A percentile compares a stretch with the other conserved stretches of the same genome.
Evolutionary conservation across 2,113 vertebrate species (phyloP).

Genomic region (Stegostoma tigrinum): DNA sequence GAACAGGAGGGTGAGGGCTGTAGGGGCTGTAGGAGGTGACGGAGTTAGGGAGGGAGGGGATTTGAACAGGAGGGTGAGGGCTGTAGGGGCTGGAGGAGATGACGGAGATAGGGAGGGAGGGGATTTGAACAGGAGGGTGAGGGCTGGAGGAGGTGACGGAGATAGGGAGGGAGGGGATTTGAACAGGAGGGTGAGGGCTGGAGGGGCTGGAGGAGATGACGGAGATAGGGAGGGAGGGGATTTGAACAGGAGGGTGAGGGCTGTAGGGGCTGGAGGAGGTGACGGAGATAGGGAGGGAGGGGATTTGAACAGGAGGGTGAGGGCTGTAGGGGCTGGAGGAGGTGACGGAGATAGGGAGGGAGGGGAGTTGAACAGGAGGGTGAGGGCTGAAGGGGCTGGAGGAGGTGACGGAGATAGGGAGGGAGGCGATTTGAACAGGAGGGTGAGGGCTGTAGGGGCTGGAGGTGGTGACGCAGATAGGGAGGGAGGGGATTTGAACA

Average conservation of each 20-base stretch:
- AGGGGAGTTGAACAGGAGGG: background rate
- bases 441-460: background rate
- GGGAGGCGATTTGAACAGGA: background rate
- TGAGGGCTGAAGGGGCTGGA: background rate
- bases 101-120: background rate
- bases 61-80: background rate
- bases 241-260: background rate
- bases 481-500: background rate
- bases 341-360: background rate
- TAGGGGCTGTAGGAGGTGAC: background rate
- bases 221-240: background rate
- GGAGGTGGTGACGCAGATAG: background rate
- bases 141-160: conserved; percentile 31
- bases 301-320: background rate
- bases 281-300: background rate
- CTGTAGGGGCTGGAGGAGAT: background rate
- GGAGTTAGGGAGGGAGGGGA: background rate
- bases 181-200: background rate
- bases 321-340: background rate
- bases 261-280: background rate
- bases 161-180: background rate
- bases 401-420: rapidly evolving
- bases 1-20: background rate
- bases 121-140: no score
- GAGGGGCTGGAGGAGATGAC: background rate